Base-by-base conservation (phyloP, 2,113 vertebrate species). In the Camelus bactrianus region DNA sequence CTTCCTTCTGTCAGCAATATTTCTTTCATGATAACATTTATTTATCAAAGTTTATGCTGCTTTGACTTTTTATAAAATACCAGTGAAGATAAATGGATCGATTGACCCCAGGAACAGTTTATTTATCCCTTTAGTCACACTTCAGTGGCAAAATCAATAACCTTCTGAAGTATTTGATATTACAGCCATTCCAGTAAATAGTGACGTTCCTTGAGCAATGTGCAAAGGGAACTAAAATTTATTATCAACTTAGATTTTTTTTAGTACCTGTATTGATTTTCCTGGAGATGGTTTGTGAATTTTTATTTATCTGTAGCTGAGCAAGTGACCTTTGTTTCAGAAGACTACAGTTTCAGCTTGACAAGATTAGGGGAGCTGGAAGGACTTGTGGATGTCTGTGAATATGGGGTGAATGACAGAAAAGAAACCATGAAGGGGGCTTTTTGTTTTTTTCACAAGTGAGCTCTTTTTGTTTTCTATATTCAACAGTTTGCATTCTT, bases 101-200 rank as follows among this genome's bases (percentile, higher is more conserved):
- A 99, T 99, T 99, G 99, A 99, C 98, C 98, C 97, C 96, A 98
- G 97, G 97, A 98, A 98, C 98, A 98, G 98, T 98, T 99, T 99
- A 99, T 99, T 99, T 99, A 99, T 99, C 98, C 98, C 98, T 98
- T 99, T 99, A 99, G 99, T 99, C 98, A 99, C 98, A 99, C 98
- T 98, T 99, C 98, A 99, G 98, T 98, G 98, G 98, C 97, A 99
- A 99, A 99, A 99, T 99, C 99, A 98, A 99, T 99, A 98, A 95
- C 93, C 96, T 97, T 98, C 98, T 98, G 98, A 99, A 99, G 98
- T 98, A 98, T 98, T 97, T 98, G 98, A 98, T 98, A 98, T 98
- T 98, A 98, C 97, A 97, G 98, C 96, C 73, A 93, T 98, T 98
- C 98, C 98, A 98, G 98, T 99, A 99, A 98, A 98, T 98, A 99